phyloP scores from a whole-genome alignment of 2,113 vertebrate genomes.

The Salvelinus sp. region DNA sequence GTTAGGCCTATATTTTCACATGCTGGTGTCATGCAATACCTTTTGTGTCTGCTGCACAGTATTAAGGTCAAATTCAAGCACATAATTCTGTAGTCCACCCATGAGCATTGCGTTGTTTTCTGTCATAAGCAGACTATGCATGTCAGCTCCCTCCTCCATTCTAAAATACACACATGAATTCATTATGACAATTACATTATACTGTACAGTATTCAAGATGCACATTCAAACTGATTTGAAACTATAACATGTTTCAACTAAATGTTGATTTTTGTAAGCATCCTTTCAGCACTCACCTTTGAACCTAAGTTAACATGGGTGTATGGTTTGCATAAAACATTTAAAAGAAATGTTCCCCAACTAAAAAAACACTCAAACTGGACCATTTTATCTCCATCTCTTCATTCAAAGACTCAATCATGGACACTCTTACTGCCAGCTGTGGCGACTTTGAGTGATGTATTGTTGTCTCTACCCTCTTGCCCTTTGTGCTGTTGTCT shows the following conservation, averaged over 20 bases:
- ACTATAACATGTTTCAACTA: not conserved
- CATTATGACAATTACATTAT: not conserved
- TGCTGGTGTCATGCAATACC: constrained; percentile 63
- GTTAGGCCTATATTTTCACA: not conserved
- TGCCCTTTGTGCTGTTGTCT: no score
- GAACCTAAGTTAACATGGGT: no score
- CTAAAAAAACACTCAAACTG: no score
- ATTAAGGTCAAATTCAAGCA: constrained; percentile 87
- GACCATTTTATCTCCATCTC: no score
- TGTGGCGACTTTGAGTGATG: no score
- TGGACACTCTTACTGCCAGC: no score
- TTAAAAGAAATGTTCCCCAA: no score
- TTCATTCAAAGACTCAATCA: no score
- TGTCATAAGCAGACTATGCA: constrained; percentile 92
- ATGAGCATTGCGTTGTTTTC: constrained; percentile 86
- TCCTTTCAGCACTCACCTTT: no score
- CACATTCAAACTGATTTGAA: not conserved
- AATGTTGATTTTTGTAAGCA: not conserved
- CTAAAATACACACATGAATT: constrained; percentile 33
- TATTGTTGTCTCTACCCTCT: no score
- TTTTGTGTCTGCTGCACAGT: constrained; percentile 95
- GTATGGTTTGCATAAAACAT: not conserved
- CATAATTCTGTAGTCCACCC: constrained; percentile 88
- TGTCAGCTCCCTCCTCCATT: constrained; percentile 90
- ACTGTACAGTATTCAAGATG: not conserved